Evolutionary conservation across 1,140 invertebrate genomes (phyloP).

Genomic region (Trachymyrmex septentrionalis): DNA sequence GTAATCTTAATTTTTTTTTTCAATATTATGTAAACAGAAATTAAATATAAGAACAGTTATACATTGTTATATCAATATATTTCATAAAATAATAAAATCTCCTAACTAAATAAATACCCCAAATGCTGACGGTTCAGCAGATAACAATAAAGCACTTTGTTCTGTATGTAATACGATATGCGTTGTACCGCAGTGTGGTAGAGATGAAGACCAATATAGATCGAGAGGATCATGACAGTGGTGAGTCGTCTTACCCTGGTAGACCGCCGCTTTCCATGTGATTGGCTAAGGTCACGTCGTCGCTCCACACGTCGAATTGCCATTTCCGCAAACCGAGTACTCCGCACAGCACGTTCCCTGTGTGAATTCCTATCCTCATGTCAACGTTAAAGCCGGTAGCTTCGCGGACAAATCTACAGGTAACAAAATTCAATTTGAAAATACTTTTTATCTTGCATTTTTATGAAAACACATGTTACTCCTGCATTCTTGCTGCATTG

Average conservation of each 20-base stretch:
- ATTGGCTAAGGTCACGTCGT: constrained; percentile 98
- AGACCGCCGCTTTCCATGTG: constrained; percentile 98
- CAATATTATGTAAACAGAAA: not conserved
- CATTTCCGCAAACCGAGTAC: constrained; percentile 98
- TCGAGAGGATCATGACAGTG: not conserved
- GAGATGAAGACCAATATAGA: not conserved
- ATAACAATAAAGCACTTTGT: not conserved
- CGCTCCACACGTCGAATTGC: constrained; percentile 99
- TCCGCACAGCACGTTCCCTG: constrained; percentile 97
- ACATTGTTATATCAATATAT: not conserved
- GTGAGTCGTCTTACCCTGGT: constrained; percentile 91
- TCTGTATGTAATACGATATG: not conserved
- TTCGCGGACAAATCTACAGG: constrained; percentile 93
- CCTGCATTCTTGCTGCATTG: not conserved
- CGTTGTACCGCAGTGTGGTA: not conserved
- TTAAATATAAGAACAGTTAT: not conserved
- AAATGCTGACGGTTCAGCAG: not conserved
- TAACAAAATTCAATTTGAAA: constrained; percentile 8
- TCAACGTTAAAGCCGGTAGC: constrained; percentile 96
- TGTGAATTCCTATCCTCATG: constrained; percentile 98
- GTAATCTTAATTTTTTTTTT: not conserved
- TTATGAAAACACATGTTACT: not conserved
- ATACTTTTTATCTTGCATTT: not conserved
- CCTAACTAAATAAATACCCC: not conserved
- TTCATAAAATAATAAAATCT: not conserved